Conservation (phyloP, 2,113 vertebrate genomes). For the Anarhynchus alexandrinus region DNA sequence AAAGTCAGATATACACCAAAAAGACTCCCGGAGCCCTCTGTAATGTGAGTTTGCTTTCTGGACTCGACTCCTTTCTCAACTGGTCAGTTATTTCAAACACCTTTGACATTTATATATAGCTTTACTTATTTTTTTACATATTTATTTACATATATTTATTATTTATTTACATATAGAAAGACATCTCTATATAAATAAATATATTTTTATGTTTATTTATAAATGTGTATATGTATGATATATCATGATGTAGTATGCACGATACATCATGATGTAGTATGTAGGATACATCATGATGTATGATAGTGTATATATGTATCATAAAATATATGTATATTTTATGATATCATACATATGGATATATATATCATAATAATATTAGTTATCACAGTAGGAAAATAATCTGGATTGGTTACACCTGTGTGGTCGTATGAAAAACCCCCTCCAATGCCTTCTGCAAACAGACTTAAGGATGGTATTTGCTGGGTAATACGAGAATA, state of each 20-base stretch:
- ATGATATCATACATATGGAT: background rate
- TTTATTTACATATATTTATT: no score
- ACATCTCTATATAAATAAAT: no score
- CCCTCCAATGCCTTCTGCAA: background rate
- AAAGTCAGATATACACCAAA: background rate
- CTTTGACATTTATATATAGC: background rate
- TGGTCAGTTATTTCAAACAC: background rate
- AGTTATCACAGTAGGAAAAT: background rate
- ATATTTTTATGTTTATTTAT: background rate
- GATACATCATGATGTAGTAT: no score
- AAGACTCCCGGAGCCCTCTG: background rate
- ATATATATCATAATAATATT: background rate
- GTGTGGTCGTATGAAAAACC: fast-evolving
- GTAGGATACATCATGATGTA: no score
- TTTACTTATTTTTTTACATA: background rate
- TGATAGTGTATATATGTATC: fast-evolving
- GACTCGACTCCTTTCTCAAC: background rate
- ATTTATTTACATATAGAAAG: no score
- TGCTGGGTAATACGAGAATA: background rate
- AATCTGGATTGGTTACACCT: background rate
- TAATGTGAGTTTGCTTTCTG: background rate
- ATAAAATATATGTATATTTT: background rate
- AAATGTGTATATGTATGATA: fast-evolving
- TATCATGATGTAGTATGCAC: no score
- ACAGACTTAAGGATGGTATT: background rate